Conservation (phyloP, 2,113 vertebrate species). For the human (Homo sapiens) region DNA sequence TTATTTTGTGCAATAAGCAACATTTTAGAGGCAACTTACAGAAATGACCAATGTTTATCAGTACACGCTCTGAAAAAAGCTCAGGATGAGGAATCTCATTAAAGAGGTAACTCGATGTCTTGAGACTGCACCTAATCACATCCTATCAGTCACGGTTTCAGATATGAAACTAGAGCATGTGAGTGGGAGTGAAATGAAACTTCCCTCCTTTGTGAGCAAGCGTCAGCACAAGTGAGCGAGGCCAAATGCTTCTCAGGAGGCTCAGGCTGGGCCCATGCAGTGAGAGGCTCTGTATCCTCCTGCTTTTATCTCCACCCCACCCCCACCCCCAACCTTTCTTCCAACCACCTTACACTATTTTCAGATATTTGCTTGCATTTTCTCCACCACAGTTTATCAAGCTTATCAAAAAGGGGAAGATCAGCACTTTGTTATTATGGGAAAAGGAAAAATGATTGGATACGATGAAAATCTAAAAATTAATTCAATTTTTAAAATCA, state of each 20-base stretch:
- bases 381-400: background rate
- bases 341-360: background rate
- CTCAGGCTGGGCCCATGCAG: fast-evolving
- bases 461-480: background rate
- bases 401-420: background rate
- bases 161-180: background rate
- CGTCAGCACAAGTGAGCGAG: background rate
- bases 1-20: background rate
- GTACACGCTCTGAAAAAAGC: background rate
- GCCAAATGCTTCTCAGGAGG: background rate
- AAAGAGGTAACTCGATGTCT: background rate
- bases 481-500: background rate
- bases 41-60: background rate
- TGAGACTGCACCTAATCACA: background rate
- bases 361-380: background rate
- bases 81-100: background rate
- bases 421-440: background rate
- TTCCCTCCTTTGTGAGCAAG: background rate
- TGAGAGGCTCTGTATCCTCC: background rate
- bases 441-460: background rate
- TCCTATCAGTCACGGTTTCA: background rate
- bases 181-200: background rate
- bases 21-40: background rate
- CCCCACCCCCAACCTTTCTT: background rate
- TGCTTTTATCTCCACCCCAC: background rate